phyloP scores from a whole-genome alignment of 2,113 vertebrate genomes.

The Microtus oregoni region DNA sequence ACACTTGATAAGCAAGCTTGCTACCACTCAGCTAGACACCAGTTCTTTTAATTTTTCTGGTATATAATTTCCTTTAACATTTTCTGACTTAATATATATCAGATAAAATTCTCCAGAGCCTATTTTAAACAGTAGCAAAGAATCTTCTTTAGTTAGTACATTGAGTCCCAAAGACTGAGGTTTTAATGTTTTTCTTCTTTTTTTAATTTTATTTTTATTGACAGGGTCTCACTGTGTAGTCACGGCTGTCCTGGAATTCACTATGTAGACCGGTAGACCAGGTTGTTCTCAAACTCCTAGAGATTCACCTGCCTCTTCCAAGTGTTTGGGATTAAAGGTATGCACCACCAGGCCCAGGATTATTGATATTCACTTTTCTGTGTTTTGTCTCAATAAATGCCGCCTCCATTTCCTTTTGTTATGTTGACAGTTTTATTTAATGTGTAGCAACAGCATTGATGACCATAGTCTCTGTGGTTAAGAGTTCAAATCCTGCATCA shows the following conservation, averaged over 20 bases:
- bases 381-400: not conserved
- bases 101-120: slow-evolving; percentile 7
- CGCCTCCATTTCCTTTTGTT: not conserved
- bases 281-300: not conserved
- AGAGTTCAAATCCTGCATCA: slow-evolving; percentile 5
- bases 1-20: not conserved
- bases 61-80: not conserved
- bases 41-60: not conserved
- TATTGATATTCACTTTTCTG: not conserved
- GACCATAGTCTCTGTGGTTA: not conserved
- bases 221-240: not conserved
- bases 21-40: not conserved
- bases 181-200: not conserved
- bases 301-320: not conserved
- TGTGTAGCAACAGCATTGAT: not conserved
- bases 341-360: not conserved
- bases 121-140: not conserved
- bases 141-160: not conserved
- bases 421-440: not conserved
- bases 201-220: not conserved
- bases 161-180: not conserved
- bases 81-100: slow-evolving; percentile 12
- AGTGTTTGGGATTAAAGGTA: not conserved
- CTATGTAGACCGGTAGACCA: not conserved
- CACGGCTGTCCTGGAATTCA: not conserved